Percentiles rank a stretch among this genome's conserved stretches.
These are phyloP conservation scores for Ypsolopha sequella DNA, from an alignment of 2,888 invertebrate genomes.

Conservation along the genomic window DNA sequence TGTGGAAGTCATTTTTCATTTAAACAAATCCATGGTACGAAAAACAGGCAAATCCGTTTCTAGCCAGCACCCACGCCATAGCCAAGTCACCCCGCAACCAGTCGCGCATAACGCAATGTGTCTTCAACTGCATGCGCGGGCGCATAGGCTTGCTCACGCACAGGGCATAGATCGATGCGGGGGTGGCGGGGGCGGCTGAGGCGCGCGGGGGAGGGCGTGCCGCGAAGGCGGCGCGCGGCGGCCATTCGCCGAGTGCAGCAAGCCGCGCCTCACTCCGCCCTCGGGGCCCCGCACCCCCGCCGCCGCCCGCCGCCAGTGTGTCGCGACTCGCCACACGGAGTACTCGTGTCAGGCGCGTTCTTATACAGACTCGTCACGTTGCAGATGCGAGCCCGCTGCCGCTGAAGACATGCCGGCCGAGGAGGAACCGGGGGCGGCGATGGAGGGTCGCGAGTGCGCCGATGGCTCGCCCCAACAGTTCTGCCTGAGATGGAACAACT, in stretches of 20 bases:
- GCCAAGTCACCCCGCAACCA: no score
- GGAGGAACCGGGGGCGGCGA: slow-evolving; percentile 53
- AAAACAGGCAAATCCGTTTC: no score
- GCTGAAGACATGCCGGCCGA: slow-evolving; percentile 58
- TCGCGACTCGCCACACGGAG: slow-evolving; percentile 48
- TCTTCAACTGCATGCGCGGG: neutral
- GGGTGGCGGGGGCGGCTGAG: slow-evolving; percentile 18
- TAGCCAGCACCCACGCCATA: no score
- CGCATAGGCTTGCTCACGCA: slow-evolving; percentile 2
- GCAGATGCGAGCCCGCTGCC: slow-evolving; percentile 41
- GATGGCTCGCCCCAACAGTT: slow-evolving; percentile 86
- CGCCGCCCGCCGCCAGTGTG: slow-evolving; percentile 32
- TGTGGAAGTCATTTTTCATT: no score
- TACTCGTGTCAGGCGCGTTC: slow-evolving; percentile 33
- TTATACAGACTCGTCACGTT: slow-evolving; percentile 31
- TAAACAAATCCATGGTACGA: no score
- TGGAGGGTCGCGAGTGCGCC: slow-evolving; percentile 51
- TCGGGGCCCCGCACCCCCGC: slow-evolving; percentile 31
- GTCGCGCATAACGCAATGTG: neutral
- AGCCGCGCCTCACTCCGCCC: slow-evolving; percentile 30
- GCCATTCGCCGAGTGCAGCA: slow-evolving; percentile 25
- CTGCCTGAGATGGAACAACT: slow-evolving; percentile 94
- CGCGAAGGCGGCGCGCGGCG: slow-evolving; percentile 26
- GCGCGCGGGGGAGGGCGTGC: slow-evolving; percentile 9
- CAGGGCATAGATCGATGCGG: slow-evolving; percentile 13